Percentiles rank a stretch among this genome's conserved stretches.
phyloP scores from a whole-genome alignment of 1,140 invertebrate genomes.

The Lepidurus arcticus region DNA sequence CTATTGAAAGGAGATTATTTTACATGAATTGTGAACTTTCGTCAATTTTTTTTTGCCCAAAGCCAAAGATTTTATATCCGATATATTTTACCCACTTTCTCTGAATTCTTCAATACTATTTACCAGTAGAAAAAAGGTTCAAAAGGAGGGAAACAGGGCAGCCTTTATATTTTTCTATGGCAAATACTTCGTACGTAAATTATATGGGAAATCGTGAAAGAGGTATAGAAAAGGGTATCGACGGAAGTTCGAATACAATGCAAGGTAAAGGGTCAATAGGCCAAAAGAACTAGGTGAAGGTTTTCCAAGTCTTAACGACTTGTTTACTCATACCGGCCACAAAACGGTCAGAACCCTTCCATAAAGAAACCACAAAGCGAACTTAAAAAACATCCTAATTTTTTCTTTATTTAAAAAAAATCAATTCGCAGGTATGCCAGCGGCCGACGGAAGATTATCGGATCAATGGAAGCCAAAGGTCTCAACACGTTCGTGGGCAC shows the following conservation, averaged over 20 bases:
- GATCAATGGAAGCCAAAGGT: constrained; percentile 46
- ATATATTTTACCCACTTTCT: neutral
- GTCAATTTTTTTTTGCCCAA: too few relatives aligned
- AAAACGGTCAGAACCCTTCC: too few relatives aligned
- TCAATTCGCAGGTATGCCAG: constrained; percentile 46
- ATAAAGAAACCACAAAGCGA: too few relatives aligned
- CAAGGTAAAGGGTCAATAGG: neutral
- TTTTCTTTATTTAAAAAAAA: too few relatives aligned
- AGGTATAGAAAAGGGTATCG: neutral
- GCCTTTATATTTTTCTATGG: too few relatives aligned
- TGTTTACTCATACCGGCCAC: too few relatives aligned
- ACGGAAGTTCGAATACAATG: neutral
- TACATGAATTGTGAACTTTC: too few relatives aligned
- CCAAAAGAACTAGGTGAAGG: neutral
- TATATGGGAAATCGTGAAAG: neutral
- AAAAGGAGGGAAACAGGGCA: too few relatives aligned
- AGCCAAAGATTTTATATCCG: too few relatives aligned
- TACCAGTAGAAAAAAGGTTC: neutral
- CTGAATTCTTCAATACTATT: neutral
- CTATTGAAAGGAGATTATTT: too few relatives aligned
- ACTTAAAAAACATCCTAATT: too few relatives aligned
- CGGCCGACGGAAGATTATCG: constrained; percentile 48
- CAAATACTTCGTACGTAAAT: neutral
- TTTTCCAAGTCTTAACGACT: neutral
- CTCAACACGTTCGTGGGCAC: constrained; percentile 50